Evolutionary conservation across 2,113 vertebrate genomes (phyloP).

Genomic region (Lampris megalopsis): DNA sequence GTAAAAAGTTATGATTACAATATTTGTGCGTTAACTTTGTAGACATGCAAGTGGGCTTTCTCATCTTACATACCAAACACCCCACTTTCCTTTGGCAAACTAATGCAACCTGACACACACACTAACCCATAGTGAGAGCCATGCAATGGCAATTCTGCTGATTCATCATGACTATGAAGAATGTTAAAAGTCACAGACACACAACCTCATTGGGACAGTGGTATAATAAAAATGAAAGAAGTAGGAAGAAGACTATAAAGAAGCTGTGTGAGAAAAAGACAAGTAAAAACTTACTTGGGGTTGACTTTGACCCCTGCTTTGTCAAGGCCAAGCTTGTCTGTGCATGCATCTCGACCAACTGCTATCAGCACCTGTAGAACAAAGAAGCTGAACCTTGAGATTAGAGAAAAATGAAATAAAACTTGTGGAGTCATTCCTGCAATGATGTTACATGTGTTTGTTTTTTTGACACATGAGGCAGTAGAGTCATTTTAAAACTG

Average conservation of each 20-base stretch:
- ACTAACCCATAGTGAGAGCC: neutral
- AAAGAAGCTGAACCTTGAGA: neutral
- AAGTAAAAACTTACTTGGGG: conserved; percentile 85
- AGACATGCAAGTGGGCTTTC: neutral
- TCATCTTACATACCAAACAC: conserved; percentile 4
- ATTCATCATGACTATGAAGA: conserved; percentile 75
- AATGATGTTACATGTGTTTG: neutral
- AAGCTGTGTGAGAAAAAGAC: neutral
- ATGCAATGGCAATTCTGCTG: conserved; percentile 65
- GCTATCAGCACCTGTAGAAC: conserved; percentile 90
- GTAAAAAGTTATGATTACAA: too few relatives aligned
- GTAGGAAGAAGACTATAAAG: neutral
- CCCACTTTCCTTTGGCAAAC: neutral
- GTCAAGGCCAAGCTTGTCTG: conserved; percentile 91
- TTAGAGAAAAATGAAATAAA: neutral
- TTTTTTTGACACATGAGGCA: too few relatives aligned
- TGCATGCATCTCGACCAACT: conserved; percentile 92
- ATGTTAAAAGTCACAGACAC: conserved; percentile 64
- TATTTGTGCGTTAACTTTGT: too few relatives aligned
- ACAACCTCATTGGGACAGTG: neutral
- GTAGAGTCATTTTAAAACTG: too few relatives aligned
- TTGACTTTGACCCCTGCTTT: conserved; percentile 89
- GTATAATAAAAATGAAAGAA: neutral
- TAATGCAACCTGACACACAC: neutral
- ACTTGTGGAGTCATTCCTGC: neutral